phyloP scores from a whole-genome alignment of 2,888 invertebrate genomes.

The Agrypnus murinus region DNA sequence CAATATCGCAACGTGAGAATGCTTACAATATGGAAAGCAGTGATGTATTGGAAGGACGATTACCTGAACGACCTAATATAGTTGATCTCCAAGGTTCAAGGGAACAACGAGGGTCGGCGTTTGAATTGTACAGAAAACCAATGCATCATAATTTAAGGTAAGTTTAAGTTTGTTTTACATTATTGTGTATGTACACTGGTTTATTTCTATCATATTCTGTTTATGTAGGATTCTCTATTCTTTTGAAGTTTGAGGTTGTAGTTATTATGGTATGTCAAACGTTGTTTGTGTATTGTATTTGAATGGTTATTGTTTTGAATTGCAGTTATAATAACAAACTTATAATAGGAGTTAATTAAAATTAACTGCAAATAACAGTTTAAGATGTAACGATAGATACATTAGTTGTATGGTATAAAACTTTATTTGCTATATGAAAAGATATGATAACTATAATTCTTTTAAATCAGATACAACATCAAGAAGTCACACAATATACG shows the following conservation, averaged over 20 bases:
- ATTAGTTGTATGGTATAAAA: too few relatives aligned
- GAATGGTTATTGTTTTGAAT: not conserved
- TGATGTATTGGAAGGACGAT: slow-evolving; percentile 61
- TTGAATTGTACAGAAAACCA: slow-evolving; percentile 94
- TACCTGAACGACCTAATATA: slow-evolving; percentile 64
- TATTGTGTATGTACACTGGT: slow-evolving; percentile 67
- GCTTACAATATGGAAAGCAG: slow-evolving; percentile 61
- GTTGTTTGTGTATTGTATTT: slow-evolving; percentile 40
- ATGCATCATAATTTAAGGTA: slow-evolving; percentile 89
- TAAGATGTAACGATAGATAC: too few relatives aligned
- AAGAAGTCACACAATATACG: too few relatives aligned
- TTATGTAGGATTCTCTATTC: slow-evolving; percentile 64
- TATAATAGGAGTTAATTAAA: too few relatives aligned
- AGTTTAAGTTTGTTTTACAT: slow-evolving; percentile 57
- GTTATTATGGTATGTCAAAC: slow-evolving; percentile 57
- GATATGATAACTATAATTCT: too few relatives aligned
- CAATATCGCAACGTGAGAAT: slow-evolving; percentile 64
- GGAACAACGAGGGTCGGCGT: slow-evolving; percentile 95
- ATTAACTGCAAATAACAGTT: too few relatives aligned
- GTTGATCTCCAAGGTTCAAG: slow-evolving; percentile 87
- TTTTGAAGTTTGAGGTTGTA: slow-evolving; percentile 62
- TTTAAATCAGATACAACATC: too few relatives aligned
- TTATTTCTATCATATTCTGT: slow-evolving; percentile 55
- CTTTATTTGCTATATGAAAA: too few relatives aligned
- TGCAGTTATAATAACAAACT: too few relatives aligned